Evolutionary conservation across 2,888 invertebrate species (phyloP).

Genomic region (Pycnomerus fuliginosus): DNA sequence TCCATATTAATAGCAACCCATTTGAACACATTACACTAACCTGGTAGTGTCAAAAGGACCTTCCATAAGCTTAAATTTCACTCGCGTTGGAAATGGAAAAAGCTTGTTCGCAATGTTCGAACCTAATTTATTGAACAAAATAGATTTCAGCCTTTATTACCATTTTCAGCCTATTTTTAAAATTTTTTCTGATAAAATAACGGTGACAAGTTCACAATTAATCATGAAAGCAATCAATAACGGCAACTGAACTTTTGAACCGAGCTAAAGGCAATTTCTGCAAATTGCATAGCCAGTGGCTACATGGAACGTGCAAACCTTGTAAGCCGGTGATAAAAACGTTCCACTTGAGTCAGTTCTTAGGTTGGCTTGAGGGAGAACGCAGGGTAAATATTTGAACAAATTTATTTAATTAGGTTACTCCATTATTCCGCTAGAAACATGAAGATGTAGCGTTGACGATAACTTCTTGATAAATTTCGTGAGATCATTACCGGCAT

Average conservation of each 20-base stretch:
- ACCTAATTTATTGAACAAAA: too few relatives aligned
- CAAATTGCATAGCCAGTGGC: slow-evolving; percentile 17
- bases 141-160: too few relatives aligned
- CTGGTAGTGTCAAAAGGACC: too few relatives aligned
- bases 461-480: not conserved
- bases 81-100: too few relatives aligned
- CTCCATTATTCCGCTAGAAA: slow-evolving; percentile 10
- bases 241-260: slow-evolving; percentile 6
- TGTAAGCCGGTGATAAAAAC: slow-evolving; percentile 9
- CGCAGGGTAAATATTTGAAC: slow-evolving; percentile 16
- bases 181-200: too few relatives aligned
- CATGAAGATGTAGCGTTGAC: not conserved
- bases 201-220: too few relatives aligned
- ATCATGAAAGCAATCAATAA: too few relatives aligned
- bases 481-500: too few relatives aligned
- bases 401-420: slow-evolving; percentile 15
- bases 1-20: slow-evolving; percentile 28
- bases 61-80: too few relatives aligned
- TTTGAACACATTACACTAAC: slow-evolving; percentile 31
- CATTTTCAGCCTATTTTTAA: too few relatives aligned
- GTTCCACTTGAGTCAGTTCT: slow-evolving; percentile 7
- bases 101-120: too few relatives aligned
- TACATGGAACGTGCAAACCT: slow-evolving; percentile 9
- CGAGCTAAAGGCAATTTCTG: slow-evolving; percentile 4
- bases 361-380: slow-evolving; percentile 6